Evolutionary conservation across 1,140 invertebrate genomes (phyloP).

Genomic region (Chrysoperla carnea): DNA sequence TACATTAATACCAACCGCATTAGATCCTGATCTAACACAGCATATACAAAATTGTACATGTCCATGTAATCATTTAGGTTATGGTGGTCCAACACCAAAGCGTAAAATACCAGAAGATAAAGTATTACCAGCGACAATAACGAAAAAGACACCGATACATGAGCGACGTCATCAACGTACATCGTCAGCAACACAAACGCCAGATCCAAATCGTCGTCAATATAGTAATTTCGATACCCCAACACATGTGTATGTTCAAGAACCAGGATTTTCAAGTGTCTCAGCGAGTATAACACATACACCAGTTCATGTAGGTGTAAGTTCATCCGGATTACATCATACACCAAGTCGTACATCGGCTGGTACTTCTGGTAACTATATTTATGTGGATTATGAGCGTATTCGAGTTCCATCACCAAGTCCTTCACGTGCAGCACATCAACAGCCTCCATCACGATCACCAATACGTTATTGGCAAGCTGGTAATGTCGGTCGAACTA

Average conservation of each 20-base stretch:
- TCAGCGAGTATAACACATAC: background rate
- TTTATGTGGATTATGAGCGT: background rate
- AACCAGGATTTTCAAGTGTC: background rate
- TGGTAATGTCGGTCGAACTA: background rate
- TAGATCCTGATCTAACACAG: conserved; percentile 56
- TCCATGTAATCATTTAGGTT: conserved; percentile 81
- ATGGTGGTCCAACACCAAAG: conserved; percentile 39
- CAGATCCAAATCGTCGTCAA: background rate
- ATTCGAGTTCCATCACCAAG: background rate
- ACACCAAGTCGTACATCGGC: background rate
- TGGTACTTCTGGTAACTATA: background rate
- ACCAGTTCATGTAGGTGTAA: background rate
- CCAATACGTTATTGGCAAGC: background rate
- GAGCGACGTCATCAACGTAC: background rate
- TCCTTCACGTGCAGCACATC: background rate
- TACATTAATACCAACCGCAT: conserved; percentile 7
- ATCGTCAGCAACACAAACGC: background rate
- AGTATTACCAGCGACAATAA: conserved; percentile 1
- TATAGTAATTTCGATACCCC: background rate
- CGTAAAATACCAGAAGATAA: conserved; percentile 7
- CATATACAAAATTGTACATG: conserved; percentile 75
- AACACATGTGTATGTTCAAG: background rate
- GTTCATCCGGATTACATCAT: background rate
- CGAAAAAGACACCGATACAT: too few relatives aligned
- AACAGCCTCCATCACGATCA: background rate